Base-by-base conservation (phyloP, 23 tunicate species). In the Trididemnum nubilum region DNA sequence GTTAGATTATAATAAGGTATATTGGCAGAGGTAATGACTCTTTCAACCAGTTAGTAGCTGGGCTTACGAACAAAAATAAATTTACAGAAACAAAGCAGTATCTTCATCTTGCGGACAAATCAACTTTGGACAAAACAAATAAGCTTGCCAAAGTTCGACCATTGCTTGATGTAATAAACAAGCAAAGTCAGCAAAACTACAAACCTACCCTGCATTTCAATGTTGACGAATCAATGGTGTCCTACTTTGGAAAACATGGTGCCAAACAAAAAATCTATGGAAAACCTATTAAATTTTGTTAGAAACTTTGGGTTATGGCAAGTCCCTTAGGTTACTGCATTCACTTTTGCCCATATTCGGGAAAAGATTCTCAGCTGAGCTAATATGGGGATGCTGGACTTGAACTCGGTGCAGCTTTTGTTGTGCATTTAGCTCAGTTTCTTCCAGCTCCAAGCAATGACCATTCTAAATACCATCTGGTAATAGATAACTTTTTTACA, bases 221-320 rank as follows among this genome's bases (percentile, higher is more conserved):
- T 29, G 67, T 77, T 33, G 81, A 77, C 67, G 67, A 77, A 77
- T 77, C 81, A 19, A 77, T 77, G 81, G 67, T 77, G 2, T 67
- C 81, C 15, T 77, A 54, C 67, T 77, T 37, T 40, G 78, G 78
- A 23, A 37, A 25, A 9, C 78, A 73, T 39, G 78, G 78, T 2
- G 57, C 59, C 58, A 73, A 73, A 30, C 78, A 73, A 40, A 37
- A 73, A 5, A 73, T 73, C 24, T 5, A 38, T 37, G 78, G 78
- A 22, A 73, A 73, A 73, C 78, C 78, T 21, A 73, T 37, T 38
- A 37, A 38, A 9, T 73, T 73, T 73, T 57, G 78, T 7, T 73
- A 38, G 12, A 73, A 73, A 58, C 58, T 73, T 3, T 73, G 78
- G 78, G 57, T 37, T 2, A 33, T 37, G 28, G 78, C 57, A 38